Conservation (phyloP, 1,140 invertebrate species). For the Leguminivora glycinivorella region DNA sequence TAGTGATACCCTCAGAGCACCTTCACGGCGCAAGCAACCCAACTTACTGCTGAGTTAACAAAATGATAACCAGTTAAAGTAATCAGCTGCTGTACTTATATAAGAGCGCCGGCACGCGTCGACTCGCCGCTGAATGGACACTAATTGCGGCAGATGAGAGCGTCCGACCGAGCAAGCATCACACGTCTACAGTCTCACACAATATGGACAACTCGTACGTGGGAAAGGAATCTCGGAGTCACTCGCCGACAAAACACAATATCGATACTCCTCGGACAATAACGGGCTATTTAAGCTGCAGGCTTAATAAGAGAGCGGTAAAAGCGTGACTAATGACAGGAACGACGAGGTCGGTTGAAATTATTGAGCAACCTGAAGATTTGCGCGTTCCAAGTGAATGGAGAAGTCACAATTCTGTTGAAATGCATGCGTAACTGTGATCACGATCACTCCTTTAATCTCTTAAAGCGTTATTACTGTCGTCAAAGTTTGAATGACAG, state of each 20-base stretch:
- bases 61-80: constrained; percentile 29
- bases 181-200: constrained; percentile 34
- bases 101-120: constrained; percentile 46
- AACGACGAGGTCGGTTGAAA: constrained; percentile 43
- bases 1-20: background rate
- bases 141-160: constrained; percentile 49
- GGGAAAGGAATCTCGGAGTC: constrained; percentile 51
- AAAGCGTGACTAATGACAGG: constrained; percentile 54
- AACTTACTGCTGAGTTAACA: constrained; percentile 27
- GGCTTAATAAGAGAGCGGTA: constrained; percentile 35
- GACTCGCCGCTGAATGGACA: constrained; percentile 44
- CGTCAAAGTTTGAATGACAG: background rate
- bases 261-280: constrained; percentile 24
- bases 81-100: constrained; percentile 35
- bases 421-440: constrained; percentile 51
- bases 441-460: constrained; percentile 31
- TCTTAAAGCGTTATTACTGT: background rate
- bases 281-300: constrained; percentile 29
- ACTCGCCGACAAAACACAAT: constrained; percentile 26
- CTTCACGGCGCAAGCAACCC: background rate
- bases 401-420: constrained; percentile 47
- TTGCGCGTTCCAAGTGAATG: constrained; percentile 51
- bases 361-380: constrained; percentile 50
- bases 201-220: constrained; percentile 46
- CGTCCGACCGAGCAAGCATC: constrained; percentile 30